Conservation (phyloP, 2,888 invertebrate species). For the Dicycla oo region DNA sequence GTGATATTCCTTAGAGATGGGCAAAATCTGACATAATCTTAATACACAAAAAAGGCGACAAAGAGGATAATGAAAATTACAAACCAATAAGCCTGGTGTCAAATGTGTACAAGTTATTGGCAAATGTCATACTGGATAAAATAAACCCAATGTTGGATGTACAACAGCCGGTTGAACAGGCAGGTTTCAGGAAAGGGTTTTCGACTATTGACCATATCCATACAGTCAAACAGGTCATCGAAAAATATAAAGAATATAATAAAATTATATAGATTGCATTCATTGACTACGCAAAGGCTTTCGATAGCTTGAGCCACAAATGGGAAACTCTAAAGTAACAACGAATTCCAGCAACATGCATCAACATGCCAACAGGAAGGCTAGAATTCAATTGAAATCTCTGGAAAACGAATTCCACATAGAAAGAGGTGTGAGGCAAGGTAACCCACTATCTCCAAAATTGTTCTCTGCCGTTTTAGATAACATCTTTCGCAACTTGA, state of each 20-base stretch:
- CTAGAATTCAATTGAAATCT: background rate
- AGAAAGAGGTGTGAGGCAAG: background rate
- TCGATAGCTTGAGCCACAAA: background rate
- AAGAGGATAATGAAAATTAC: too few relatives aligned
- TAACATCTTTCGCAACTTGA: background rate
- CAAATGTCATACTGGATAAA: background rate
- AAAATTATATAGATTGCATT: background rate
- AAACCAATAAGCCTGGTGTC: background rate
- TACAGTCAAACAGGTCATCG: background rate
- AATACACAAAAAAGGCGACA: too few relatives aligned
- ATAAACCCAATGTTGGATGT: background rate
- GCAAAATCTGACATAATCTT: too few relatives aligned
- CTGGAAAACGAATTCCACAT: background rate
- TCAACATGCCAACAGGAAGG: background rate
- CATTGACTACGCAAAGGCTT: background rate
- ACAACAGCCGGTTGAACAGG: background rate
- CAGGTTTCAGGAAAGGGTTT: background rate
- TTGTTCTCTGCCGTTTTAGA: background rate
- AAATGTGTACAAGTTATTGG: background rate
- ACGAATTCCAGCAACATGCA: background rate
- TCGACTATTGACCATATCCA: background rate
- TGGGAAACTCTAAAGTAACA: background rate
- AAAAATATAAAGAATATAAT: background rate
- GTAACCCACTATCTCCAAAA: background rate
- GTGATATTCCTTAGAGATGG: too few relatives aligned